A percentile compares a stretch with the other conserved stretches of the same genome.
Evolutionary conservation across 2,113 vertebrate genomes (phyloP).

Genomic region (Nicator chloris): DNA sequence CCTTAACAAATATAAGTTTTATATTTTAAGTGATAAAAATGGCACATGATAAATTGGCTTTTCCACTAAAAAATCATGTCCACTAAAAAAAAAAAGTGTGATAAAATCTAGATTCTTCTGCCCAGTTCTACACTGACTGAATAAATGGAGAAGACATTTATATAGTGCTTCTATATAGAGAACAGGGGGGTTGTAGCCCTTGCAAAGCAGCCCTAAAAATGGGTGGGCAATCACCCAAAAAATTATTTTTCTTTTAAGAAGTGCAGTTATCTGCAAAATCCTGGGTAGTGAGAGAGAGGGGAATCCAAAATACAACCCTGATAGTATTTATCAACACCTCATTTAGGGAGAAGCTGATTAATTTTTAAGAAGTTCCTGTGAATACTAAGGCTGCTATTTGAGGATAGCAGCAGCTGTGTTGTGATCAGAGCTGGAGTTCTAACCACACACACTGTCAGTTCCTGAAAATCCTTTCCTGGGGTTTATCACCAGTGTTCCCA

Average conservation of each 20-base stretch:
- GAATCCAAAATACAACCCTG: not conserved
- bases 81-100: not conserved
- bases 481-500: constrained; percentile 11
- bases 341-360: constrained; percentile 13
- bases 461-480: not conserved
- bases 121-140: not conserved
- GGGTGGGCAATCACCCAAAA: not conserved
- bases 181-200: not conserved
- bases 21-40: not conserved
- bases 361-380: not conserved
- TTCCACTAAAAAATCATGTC: not conserved
- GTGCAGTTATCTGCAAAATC: not conserved
- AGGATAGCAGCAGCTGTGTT: constrained; percentile 27
- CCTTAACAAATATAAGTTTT: not conserved
- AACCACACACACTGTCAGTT: constrained; percentile 3
- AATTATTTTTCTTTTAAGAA: not conserved
- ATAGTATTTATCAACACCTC: constrained; percentile 22
- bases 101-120: not conserved
- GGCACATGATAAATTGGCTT: not conserved
- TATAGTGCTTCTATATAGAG: not conserved
- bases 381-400: not conserved
- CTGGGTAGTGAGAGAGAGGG: not conserved
- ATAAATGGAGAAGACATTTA: not conserved
- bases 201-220: not conserved
- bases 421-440: constrained; percentile 6